Conservation (phyloP, 2,888 invertebrate species). For the Lepas anatifera region DNA sequence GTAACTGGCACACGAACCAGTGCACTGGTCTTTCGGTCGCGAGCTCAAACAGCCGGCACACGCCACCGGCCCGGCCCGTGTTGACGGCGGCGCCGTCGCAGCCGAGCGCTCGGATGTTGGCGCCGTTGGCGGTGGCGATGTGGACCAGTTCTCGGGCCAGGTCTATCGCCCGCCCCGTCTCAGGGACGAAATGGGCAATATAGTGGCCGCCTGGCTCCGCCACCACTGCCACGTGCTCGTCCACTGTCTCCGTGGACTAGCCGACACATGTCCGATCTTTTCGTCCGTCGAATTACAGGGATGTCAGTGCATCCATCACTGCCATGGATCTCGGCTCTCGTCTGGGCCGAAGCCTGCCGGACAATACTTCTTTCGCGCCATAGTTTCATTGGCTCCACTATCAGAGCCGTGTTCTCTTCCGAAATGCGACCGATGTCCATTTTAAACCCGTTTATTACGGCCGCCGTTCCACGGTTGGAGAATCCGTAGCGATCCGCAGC, state of each 20-base stretch:
- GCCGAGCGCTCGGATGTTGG: too few species aligned
- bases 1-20: not conserved
- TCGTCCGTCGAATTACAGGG: not conserved
- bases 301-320: not conserved
- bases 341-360: not conserved
- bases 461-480: too few species aligned
- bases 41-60: not conserved
- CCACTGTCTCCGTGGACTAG: not conserved
- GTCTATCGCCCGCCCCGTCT: not conserved
- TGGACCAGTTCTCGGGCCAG: not conserved
- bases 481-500: too few species aligned
- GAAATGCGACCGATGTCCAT: too few species aligned
- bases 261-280: not conserved
- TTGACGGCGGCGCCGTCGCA: too few species aligned
- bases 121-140: too few species aligned
- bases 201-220: too few species aligned
- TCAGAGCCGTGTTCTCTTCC: too few species aligned
- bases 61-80: not conserved
- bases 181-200: not conserved
- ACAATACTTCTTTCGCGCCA: not conserved
- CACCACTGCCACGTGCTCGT: not conserved
- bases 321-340: not conserved
- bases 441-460: too few species aligned
- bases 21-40: not conserved
- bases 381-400: too few species aligned